Percentiles rank a stretch among this genome's conserved stretches.
Evolutionary conservation across 2,888 invertebrate genomes (phyloP).

Genomic region (Petrophora chlorosata): DNA sequence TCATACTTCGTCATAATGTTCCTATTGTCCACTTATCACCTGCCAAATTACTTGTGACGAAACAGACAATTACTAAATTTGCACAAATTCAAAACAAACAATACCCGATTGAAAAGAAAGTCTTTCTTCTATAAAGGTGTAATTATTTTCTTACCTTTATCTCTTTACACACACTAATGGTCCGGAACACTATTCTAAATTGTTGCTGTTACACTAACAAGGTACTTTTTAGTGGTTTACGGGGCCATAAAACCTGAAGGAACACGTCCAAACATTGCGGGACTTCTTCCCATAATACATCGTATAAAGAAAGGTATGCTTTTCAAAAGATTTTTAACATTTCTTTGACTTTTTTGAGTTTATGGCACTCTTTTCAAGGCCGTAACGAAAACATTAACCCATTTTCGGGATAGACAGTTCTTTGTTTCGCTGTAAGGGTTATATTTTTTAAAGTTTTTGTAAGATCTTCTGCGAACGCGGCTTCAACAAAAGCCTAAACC

Average conservation of each 20-base stretch:
- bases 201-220: slow-evolving; percentile 62
- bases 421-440: slow-evolving; percentile 75
- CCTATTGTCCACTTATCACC: slow-evolving; percentile 55
- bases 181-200: slow-evolving; percentile 69
- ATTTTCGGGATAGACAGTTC: slow-evolving; percentile 40
- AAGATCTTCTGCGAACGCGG: slow-evolving; percentile 77
- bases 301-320: slow-evolving; percentile 24
- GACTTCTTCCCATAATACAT: slow-evolving; percentile 50
- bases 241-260: slow-evolving; percentile 71
- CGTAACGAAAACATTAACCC: slow-evolving; percentile 24
- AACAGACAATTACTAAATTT: slow-evolving; percentile 64
- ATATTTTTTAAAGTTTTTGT: slow-evolving; percentile 63
- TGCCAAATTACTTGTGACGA: slow-evolving; percentile 54
- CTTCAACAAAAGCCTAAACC: slow-evolving; percentile 67
- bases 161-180: slow-evolving; percentile 67
- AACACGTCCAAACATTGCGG: slow-evolving; percentile 81
- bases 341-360: too few relatives aligned
- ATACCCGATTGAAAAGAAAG: slow-evolving; percentile 67
- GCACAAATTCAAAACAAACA: slow-evolving; percentile 51
- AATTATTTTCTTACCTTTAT: slow-evolving; percentile 70
- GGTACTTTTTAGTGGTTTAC: slow-evolving; percentile 81
- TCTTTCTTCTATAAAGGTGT: slow-evolving; percentile 76
- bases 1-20: slow-evolving; percentile 35
- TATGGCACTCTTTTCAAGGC: slow-evolving; percentile 25
- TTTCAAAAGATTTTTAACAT: slow-evolving; percentile 37